phyloP scores from a whole-genome alignment of 2,113 vertebrate genomes.

The Python bivittatus region DNA sequence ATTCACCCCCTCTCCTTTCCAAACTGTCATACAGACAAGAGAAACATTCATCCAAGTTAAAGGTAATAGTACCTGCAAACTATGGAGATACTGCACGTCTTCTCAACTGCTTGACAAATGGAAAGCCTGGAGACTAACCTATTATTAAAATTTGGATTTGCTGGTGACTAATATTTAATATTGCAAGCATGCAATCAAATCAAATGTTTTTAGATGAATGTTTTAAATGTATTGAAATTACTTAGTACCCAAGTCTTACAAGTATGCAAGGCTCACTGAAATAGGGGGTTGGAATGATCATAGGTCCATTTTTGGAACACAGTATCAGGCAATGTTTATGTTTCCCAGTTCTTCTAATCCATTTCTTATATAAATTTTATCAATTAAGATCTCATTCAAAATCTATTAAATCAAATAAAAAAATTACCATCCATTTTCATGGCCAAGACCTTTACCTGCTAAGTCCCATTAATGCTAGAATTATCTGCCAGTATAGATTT shows the following conservation, averaged over 20 bases:
- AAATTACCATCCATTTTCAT: background rate
- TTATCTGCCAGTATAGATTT: background rate
- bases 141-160: constrained; percentile 36
- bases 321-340: background rate
- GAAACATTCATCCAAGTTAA: constrained; percentile 78
- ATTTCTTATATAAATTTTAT: background rate
- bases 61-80: constrained; percentile 81
- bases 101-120: constrained; percentile 1
- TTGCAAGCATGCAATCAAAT: constrained; percentile 11
- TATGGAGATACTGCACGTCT: constrained; percentile 60
- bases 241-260: background rate
- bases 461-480: background rate
- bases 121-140: constrained; percentile 37
- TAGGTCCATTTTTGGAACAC: background rate
- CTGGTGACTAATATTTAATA: constrained; percentile 65
- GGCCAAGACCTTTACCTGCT: background rate
- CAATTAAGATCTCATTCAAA: background rate
- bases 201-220: background rate
- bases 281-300: background rate
- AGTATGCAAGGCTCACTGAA: background rate
- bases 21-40: constrained; percentile 76
- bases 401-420: background rate
- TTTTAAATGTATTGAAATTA: background rate
- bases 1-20: constrained; percentile 72
- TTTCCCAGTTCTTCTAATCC: background rate